Base-by-base conservation (phyloP, 1,140 invertebrate species). In the Tetramorium simillimum region DNA sequence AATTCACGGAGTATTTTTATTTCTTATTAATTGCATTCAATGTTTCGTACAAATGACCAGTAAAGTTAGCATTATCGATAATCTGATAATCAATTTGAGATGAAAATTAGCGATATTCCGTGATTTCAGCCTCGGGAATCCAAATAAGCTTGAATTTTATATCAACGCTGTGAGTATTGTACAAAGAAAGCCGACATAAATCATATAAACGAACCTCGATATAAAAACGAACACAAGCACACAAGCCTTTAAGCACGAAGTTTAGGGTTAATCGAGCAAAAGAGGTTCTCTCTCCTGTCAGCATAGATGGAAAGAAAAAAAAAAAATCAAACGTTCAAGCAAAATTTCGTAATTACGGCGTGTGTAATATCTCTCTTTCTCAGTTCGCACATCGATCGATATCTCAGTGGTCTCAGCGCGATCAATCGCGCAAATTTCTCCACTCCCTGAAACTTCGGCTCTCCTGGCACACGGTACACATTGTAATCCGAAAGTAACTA, bases 241-340 rank as follows among this genome's bases (percentile, higher is more conserved):
- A 86, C 62, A 85, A 90, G 89, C 86, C 75, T 88, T 90, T 21
- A 90, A 90, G 89, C 89, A 84, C 75, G 86, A 90, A 81, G 63
- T 90, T 85, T 76, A 56, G 75, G 62, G 43, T 88, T 84, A 88
- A 90, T 90, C 89, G 89, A 90, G 89, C 89, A 90, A 90, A 90
- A 90, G 89, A 90, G 89, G 89, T 90, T 86, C 84, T 84, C 65
- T 86, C 69, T 60, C 85, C 58, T 75, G 16, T 58, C 49, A 16
- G 80, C 80, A n/a, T 28, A 46, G 58, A 70, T 67, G 18, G 10
- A 10, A 37, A n/a, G 33, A 37, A 28, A 69, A 53, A 28, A 28
- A 60, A 28, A 65, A 40, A 67, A 43, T 73, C 14, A 63, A 80
- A 86, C 51, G n/a, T 80, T 56, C 37, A 67, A 9, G 24, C 40